A percentile compares a stretch with the other conserved stretches of the same genome.
These are phyloP conservation scores for Hoplodrina ambigua DNA, from an alignment of 2,888 invertebrate species.

Conservation along the genomic window DNA sequence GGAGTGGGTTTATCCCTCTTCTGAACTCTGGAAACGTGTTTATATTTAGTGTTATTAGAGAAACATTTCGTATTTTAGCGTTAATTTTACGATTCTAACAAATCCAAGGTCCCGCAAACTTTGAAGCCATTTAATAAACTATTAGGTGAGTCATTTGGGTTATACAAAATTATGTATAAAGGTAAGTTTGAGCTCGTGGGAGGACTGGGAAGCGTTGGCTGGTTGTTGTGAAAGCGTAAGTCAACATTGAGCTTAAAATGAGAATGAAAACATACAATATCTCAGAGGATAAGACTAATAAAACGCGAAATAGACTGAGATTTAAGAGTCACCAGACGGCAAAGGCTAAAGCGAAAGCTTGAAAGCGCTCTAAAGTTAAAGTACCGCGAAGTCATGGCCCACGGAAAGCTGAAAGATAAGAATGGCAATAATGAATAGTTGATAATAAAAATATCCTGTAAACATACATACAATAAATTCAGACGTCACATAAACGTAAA, in stretches of 20 bases:
- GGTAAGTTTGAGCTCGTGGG: conserved; percentile 26
- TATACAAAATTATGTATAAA: conserved; percentile 26
- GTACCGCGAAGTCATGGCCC: too few species aligned
- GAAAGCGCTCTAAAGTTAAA: too few species aligned
- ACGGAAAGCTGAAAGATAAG: too few species aligned
- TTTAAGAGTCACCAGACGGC: too few species aligned
- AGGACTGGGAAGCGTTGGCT: conserved; percentile 22
- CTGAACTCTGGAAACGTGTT: conserved; percentile 71
- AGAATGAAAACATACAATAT: conserved; percentile 6
- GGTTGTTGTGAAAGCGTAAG: conserved; percentile 38
- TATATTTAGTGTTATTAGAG: conserved; percentile 71
- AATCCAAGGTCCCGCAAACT: conserved; percentile 47
- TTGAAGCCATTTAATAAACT: conserved; percentile 45
- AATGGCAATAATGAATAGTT: too few species aligned
- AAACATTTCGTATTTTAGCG: conserved; percentile 62
- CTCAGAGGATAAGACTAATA: not conserved
- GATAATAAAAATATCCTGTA: too few species aligned
- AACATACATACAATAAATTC: too few species aligned
- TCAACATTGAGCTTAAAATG: conserved; percentile 32
- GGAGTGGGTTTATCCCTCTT: conserved; percentile 74
- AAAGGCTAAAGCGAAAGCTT: too few species aligned
- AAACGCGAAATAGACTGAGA: not conserved
- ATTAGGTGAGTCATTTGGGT: conserved; percentile 45
- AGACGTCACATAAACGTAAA: too few species aligned
- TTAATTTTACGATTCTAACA: conserved; percentile 57